Evolutionary conservation across 2,888 invertebrate genomes (phyloP), one percentile per base, ranked within the genome.

Genomic region (Onthophagus sagittarius): DNA sequence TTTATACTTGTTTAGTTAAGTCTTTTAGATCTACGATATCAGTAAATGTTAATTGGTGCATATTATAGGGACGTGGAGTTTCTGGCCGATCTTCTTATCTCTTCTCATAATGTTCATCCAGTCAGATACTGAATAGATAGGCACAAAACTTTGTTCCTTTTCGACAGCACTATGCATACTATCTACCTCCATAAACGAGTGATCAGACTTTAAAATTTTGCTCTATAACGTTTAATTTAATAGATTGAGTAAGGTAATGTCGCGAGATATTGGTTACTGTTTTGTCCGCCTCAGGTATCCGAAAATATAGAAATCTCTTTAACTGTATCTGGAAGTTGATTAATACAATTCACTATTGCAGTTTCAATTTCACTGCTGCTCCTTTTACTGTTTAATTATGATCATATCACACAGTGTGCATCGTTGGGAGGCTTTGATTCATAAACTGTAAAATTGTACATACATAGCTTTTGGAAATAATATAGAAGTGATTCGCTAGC

Each of bases 381-480:
- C 73, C 78, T 80, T 75, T 80, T 79, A 62, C 81, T 80, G 76
- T 81, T 78, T 70, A 80, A 15, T 77, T 82, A 80, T 32, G 75
- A 78, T 81, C 81, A 81, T 63, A 71, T 69, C 71, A 76, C 79
- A 71, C 80, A 82, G 76, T 76, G 79, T 63, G 79, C 80, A 69
- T 78, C 77, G 75, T 82, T 80, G 70, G 81, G 79, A 23, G 75
- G 64, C 15, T 76, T 76, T 15, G 77, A 77, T 77, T 81, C 81
- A 75, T 82, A 82, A 74, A 83, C 77, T 15, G 79, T 80, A n/a
- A 82, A 79, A 77, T 81, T 82, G 75, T 79, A 80, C 15, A 77
- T 75, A 72, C 76, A 77, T 69, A 80, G 69, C 77, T 83, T 82
- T 75, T 81, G 75, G 69, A 76, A 77, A 72, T 82, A 83, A 76